Evolutionary conservation across 2,888 invertebrate genomes (phyloP).

Genomic region (Caenorhabditis uteleia): DNA sequence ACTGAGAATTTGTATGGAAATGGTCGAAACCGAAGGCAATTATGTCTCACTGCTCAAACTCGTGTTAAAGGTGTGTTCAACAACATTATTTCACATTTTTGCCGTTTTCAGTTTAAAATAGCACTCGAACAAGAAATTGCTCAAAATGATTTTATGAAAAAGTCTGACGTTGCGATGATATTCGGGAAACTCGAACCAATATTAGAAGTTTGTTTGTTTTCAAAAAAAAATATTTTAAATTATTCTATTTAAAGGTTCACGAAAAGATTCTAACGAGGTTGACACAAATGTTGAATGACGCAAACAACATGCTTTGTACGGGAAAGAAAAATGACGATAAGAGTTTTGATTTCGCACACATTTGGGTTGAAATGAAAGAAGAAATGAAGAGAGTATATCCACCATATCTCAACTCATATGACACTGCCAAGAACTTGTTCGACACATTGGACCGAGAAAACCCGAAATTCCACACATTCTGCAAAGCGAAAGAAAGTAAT

Average conservation of each 20-base stretch:
- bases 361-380: conserved; percentile 77
- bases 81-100: neutral
- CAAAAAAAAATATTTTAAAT: neutral
- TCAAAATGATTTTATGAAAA: conserved; percentile 75
- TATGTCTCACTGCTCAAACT: conserved; percentile 93
- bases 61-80: conserved; percentile 79
- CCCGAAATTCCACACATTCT: conserved; percentile 95
- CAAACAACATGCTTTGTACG: conserved; percentile 72
- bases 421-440: conserved; percentile 92
- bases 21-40: conserved; percentile 94
- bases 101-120: conserved; percentile 81
- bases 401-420: conserved; percentile 96
- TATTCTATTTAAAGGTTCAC: conserved; percentile 78
- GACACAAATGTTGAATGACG: conserved; percentile 77
- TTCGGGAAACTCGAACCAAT: conserved; percentile 78
- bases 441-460: conserved; percentile 87
- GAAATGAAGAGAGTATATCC: conserved; percentile 80
- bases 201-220: conserved; percentile 72
- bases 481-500: conserved; percentile 78
- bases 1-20: conserved; percentile 80
- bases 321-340: conserved; percentile 33
- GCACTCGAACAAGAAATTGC: conserved; percentile 87
- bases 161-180: conserved; percentile 50
- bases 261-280: conserved; percentile 77
- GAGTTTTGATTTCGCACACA: conserved; percentile 72